A percentile compares a stretch with the other conserved stretches of the same genome.
These are phyloP conservation scores for Labia minor DNA, from an alignment of 2,888 invertebrate species.

Conservation along the genomic window DNA sequence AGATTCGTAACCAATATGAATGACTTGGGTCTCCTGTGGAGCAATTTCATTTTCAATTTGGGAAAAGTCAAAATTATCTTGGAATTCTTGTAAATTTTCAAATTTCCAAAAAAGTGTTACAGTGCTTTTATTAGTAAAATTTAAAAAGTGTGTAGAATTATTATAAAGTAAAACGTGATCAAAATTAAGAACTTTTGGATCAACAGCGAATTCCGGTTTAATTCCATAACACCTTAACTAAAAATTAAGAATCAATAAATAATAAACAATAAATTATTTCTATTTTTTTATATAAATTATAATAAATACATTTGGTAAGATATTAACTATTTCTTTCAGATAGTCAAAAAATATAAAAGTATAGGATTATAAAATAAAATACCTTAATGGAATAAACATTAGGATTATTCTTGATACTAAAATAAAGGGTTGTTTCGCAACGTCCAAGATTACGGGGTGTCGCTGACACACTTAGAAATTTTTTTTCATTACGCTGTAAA, in stretches of 20 bases:
- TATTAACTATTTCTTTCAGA: too few species aligned
- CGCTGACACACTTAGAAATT: constrained; percentile 32
- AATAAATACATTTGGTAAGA: too few species aligned
- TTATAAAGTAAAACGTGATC: constrained; percentile 45
- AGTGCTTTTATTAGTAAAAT: constrained; percentile 46
- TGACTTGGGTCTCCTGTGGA: constrained; percentile 40
- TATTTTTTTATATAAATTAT: too few species aligned
- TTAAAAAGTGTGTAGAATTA: constrained; percentile 40
- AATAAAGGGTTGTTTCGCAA: constrained; percentile 31
- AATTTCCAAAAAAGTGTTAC: constrained; percentile 47
- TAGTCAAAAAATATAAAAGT: too few species aligned
- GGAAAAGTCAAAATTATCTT: constrained; percentile 38
- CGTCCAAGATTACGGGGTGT: constrained; percentile 32
- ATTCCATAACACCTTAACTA: constrained; percentile 43
- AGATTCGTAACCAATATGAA: constrained; percentile 43
- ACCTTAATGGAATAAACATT: constrained; percentile 40
- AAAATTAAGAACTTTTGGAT: constrained; percentile 39
- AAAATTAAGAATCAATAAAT: constrained; percentile 15
- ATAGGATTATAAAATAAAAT: constrained; percentile 17
- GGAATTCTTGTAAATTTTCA: constrained; percentile 35
- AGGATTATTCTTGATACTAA: constrained; percentile 47
- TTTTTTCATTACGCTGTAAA: constrained; percentile 30
- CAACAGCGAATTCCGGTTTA: constrained; percentile 40
- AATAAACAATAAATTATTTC: too few species aligned
- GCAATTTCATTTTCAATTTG: constrained; percentile 38